Evolutionary conservation across 37 sponge, comb jelly and placozoan species (phyloP).

Genomic region (Agelas oroides): DNA sequence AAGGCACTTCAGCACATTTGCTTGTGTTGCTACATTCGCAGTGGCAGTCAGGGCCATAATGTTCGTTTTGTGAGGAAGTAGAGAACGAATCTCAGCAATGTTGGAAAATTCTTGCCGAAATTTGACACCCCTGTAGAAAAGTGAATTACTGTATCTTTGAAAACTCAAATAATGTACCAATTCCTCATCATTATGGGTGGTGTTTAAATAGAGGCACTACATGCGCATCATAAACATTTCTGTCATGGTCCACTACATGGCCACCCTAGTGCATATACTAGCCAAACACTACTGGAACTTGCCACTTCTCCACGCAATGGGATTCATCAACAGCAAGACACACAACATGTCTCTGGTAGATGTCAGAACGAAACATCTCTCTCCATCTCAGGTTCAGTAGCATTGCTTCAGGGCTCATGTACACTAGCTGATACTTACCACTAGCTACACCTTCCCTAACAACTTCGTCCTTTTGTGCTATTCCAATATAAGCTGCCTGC

Average conservation of each 20-base stretch:
- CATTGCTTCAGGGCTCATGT: conserved; percentile 36
- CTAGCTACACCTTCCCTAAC: background rate
- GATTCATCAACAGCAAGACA: conserved; percentile 23
- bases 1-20: conserved; percentile 9
- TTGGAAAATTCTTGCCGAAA: conserved; percentile 48
- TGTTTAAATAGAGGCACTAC: too few species aligned
- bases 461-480: conserved; percentile 24
- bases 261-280: too few species aligned
- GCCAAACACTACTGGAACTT: too few species aligned
- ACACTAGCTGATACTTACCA: conserved; percentile 18
- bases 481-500: conserved; percentile 2
- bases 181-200: too few species aligned
- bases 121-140: conserved; percentile 26
- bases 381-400: conserved; percentile 8
- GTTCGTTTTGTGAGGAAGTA: conserved; percentile 2
- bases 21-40: conserved; percentile 6
- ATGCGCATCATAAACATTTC: too few species aligned
- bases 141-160: background rate
- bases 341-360: conserved; percentile 16
- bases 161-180: background rate
- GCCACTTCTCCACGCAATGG: conserved; percentile 35
- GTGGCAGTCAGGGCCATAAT: conserved; percentile 70
- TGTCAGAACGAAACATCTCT: conserved; percentile 29
- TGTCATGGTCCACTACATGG: too few species aligned
- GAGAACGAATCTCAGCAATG: conserved; percentile 18